Evolutionary conservation across 2,113 vertebrate species (phyloP).

Genomic region (Epinephelus fuscoguttatus): DNA sequence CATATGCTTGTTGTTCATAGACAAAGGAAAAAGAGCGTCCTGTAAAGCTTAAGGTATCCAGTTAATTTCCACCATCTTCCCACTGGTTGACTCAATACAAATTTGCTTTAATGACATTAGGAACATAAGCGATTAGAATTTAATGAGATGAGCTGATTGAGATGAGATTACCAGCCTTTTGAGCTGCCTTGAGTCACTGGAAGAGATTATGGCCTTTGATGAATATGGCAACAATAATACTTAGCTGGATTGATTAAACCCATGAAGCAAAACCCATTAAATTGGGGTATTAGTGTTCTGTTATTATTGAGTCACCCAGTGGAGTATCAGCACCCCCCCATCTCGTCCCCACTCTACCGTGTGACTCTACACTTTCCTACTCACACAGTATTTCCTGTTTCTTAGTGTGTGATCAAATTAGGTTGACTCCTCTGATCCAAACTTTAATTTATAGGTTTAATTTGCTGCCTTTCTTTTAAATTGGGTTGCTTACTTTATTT

Average conservation of each 20-base stretch:
- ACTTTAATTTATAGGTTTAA: neutral
- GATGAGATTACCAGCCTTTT: conserved; percentile 20
- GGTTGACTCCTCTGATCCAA: neutral
- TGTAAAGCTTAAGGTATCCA: conserved; percentile 68
- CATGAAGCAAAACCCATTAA: conserved; percentile 36
- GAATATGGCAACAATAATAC: conserved; percentile 40
- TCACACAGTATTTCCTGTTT: conserved; percentile 18
- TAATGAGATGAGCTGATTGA: conserved; percentile 44
- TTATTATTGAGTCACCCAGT: conserved; percentile 67
- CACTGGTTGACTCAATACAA: conserved; percentile 59
- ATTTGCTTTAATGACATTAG: conserved; percentile 24
- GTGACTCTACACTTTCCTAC: conserved; percentile 42
- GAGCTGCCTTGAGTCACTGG: conserved; percentile 14
- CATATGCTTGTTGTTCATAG: conserved; percentile 74
- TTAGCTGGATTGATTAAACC: conserved; percentile 50
- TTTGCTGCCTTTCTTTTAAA: too few species aligned
- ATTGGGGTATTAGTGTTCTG: conserved; percentile 39
- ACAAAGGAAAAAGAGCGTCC: conserved; percentile 60
- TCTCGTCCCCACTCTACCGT: neutral
- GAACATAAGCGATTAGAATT: conserved; percentile 21
- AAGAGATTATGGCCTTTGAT: conserved; percentile 45
- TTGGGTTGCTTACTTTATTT: too few species aligned
- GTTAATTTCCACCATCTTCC: conserved; percentile 39
- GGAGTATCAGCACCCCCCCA: conserved; percentile 25
- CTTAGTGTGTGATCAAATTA: neutral